Evolutionary conservation across 2,888 invertebrate genomes (phyloP).

Genomic region (Megalurothrips usitatus): DNA sequence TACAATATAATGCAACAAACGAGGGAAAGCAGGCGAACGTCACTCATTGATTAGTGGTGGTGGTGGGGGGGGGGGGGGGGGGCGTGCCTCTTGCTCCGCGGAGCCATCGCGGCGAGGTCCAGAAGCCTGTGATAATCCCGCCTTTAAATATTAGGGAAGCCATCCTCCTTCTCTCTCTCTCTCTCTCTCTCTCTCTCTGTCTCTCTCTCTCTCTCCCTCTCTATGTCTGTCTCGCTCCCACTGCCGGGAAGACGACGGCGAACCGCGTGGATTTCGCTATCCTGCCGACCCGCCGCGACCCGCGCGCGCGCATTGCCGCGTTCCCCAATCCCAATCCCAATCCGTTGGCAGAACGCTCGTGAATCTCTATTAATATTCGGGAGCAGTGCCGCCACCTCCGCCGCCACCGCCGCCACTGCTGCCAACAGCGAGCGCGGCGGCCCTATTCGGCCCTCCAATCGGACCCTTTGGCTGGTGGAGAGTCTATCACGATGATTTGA

Average conservation of each 20-base stretch:
- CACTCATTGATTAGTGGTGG: too few relatives aligned
- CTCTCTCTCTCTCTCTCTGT: background rate
- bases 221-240: too few relatives aligned
- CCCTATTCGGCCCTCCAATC: background rate
- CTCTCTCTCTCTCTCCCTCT: background rate
- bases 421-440: background rate
- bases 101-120: too few relatives aligned
- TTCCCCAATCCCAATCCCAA: background rate
- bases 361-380: constrained; percentile 21
- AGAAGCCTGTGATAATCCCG: too few relatives aligned
- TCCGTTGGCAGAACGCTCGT: background rate
- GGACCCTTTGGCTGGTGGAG: background rate
- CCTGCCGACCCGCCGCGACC: background rate
- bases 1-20: too few relatives aligned
- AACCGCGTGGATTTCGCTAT: too few relatives aligned
- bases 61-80: too few relatives aligned
- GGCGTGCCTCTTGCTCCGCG: too few relatives aligned
- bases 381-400: background rate
- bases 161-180: background rate
- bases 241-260: background rate
- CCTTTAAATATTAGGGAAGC: too few relatives aligned
- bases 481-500: background rate
- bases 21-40: too few relatives aligned
- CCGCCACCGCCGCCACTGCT: background rate
- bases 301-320: background rate